Conservation (phyloP, 2,888 invertebrate species). For the Tiliacea aurago region DNA sequence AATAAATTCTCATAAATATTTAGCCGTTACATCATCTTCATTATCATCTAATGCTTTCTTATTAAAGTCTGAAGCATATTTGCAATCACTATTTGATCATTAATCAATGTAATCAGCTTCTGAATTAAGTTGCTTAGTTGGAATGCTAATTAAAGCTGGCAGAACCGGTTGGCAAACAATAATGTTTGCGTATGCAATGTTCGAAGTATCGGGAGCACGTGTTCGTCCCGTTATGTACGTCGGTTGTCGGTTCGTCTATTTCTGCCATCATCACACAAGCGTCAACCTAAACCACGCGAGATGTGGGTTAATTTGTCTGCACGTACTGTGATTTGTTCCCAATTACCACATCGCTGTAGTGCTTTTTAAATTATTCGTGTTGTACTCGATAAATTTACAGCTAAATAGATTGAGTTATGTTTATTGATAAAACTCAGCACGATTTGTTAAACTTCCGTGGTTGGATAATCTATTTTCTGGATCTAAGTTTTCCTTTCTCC, state of each 20-base stretch:
- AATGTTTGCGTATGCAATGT: slow-evolving; percentile 73
- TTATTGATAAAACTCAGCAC: slow-evolving; percentile 69
- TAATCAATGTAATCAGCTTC: slow-evolving; percentile 52
- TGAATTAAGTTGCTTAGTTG: slow-evolving; percentile 62
- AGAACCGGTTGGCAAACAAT: slow-evolving; percentile 67
- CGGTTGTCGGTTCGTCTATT: slow-evolving; percentile 43
- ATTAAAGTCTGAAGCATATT: slow-evolving; percentile 16
- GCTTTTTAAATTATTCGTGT: slow-evolving; percentile 68
- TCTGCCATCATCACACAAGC: slow-evolving; percentile 53
- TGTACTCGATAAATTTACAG: slow-evolving; percentile 62
- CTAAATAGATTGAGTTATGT: slow-evolving; percentile 69
- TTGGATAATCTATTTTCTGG: slow-evolving; percentile 70
- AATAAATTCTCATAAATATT: slow-evolving; percentile 36
- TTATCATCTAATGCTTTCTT: slow-evolving; percentile 37
- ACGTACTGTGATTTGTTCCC: slow-evolving; percentile 64
- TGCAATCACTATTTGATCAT: slow-evolving; percentile 48
- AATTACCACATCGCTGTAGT: slow-evolving; percentile 66
- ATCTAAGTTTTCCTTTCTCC: slow-evolving; percentile 71
- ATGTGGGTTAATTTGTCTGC: slow-evolving; percentile 72
- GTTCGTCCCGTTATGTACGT: slow-evolving; percentile 70
- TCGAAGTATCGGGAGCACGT: slow-evolving; percentile 72
- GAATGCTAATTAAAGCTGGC: slow-evolving; percentile 64
- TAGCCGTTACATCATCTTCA: slow-evolving; percentile 45
- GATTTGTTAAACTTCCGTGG: slow-evolving; percentile 69
- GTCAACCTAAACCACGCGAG: slow-evolving; percentile 58